These are phyloP conservation scores for Solen grandis DNA, from an alignment of 1,140 invertebrate genomes.

Conservation along the genomic window DNA sequence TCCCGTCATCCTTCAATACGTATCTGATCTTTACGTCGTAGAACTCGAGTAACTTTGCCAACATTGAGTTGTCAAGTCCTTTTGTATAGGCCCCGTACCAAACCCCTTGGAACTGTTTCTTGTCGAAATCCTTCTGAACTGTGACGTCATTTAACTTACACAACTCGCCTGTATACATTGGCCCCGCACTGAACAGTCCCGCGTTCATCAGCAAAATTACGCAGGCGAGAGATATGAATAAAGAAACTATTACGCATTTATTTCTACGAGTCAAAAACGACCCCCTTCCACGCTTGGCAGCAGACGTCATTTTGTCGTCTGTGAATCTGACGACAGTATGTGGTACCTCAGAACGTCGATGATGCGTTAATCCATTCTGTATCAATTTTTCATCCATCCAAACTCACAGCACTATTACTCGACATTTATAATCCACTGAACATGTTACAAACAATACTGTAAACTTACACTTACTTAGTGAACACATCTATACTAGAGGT, in stretches of 20 bases:
- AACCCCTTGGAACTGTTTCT: slow-evolving; percentile 33
- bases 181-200: slow-evolving; percentile 1
- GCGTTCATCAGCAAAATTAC: slow-evolving; percentile 30
- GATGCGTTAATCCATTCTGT: too few relatives aligned
- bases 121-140: slow-evolving; percentile 45
- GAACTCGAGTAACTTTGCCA: slow-evolving; percentile 27
- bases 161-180: slow-evolving; percentile 22
- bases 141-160: slow-evolving; percentile 47
- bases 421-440: too few relatives aligned
- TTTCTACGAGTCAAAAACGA: slow-evolving; percentile 29
- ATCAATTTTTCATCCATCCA: too few relatives aligned
- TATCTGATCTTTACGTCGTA: slow-evolving; percentile 45
- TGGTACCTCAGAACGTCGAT: too few relatives aligned
- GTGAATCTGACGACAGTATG: slow-evolving; percentile 10
- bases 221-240: neutral
- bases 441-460: too few relatives aligned
- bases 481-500: too few relatives aligned
- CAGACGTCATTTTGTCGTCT: neutral
- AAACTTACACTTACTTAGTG: too few relatives aligned
- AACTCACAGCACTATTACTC: too few relatives aligned
- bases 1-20: slow-evolving; percentile 3
- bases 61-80: slow-evolving; percentile 19
- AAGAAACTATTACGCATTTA: slow-evolving; percentile 31
- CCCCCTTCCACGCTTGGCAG: neutral
- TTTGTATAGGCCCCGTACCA: slow-evolving; percentile 43